These are phyloP conservation scores for Nannoperca australis DNA, from an alignment of 2,797 vertebrate species.

Conservation along the genomic window DNA sequence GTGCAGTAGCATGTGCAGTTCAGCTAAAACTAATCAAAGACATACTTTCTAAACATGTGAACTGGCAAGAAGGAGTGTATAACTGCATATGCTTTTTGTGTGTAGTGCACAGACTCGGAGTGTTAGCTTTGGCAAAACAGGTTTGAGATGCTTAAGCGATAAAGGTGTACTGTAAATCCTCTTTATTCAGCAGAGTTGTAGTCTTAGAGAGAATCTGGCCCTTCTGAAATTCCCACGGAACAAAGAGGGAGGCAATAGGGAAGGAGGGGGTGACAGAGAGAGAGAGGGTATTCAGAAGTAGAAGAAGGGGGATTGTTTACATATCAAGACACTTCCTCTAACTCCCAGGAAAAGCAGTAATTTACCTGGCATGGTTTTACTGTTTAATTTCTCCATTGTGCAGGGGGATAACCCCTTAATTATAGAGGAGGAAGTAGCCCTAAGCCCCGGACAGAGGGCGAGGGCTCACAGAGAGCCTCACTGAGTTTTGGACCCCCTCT, in stretches of 20 bases:
- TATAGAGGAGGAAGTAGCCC: constrained; percentile 73
- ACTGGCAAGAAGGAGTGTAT: background rate
- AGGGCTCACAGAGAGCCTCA: constrained; percentile 45
- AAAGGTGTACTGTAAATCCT: constrained; percentile 78
- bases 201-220: constrained; percentile 73
- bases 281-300: constrained; percentile 57
- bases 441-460: constrained; percentile 73
- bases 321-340: constrained; percentile 79
- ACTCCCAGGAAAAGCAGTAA: constrained; percentile 81
- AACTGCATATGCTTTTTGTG: constrained; percentile 11
- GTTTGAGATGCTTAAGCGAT: constrained; percentile 65
- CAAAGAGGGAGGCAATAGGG: constrained; percentile 49
- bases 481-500: constrained; percentile 38
- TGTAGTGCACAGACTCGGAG: constrained; percentile 42
- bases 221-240: constrained; percentile 82
- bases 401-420: constrained; percentile 75
- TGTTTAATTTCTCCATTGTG: constrained; percentile 81
- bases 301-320: constrained; percentile 80
- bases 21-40: background rate
- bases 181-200: constrained; percentile 74
- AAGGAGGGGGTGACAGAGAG: constrained; percentile 14
- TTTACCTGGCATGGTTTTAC: constrained; percentile 77
- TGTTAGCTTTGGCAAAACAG: constrained; percentile 70
- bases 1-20: background rate
- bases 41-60: background rate